Evolutionary conservation across 1,140 invertebrate genomes (phyloP).

Genomic region (Tetramorium alpestre): DNA sequence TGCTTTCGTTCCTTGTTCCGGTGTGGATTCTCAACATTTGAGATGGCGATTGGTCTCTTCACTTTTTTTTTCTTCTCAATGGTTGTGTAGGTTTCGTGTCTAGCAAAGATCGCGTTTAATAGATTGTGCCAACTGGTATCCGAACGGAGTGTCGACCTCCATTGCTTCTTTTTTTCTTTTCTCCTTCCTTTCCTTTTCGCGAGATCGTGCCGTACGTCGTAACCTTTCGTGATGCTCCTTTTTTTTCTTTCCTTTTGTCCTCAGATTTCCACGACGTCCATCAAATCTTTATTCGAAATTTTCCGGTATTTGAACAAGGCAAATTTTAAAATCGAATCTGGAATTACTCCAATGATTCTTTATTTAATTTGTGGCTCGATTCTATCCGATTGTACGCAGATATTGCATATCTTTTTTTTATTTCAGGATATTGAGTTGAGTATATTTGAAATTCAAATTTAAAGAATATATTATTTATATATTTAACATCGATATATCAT

Average conservation of each 20-base stretch:
- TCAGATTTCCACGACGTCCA: constrained; percentile 5
- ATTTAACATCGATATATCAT: too few relatives aligned
- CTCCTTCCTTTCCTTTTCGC: constrained; percentile 7
- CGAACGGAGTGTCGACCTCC: constrained; percentile 27
- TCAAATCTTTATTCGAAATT: constrained; percentile 1
- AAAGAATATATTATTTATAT: too few relatives aligned
- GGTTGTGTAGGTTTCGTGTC: constrained; percentile 45
- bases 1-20: constrained; percentile 51
- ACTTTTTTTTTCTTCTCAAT: constrained; percentile 21
- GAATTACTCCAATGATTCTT: background rate
- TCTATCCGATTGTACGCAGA: background rate
- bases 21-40: constrained; percentile 57
- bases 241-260: background rate
- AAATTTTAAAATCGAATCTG: background rate
- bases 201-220: constrained; percentile 31
- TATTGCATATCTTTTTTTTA: background rate
- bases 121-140: constrained; percentile 71
- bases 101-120: constrained; percentile 68
- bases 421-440: background rate
- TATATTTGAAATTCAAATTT: background rate
- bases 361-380: background rate
- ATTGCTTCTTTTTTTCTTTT: constrained; percentile 1
- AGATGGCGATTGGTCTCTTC: constrained; percentile 41
- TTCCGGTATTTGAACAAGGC: constrained; percentile 7
- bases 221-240: background rate